Percentiles rank a stretch among this genome's conserved stretches.
These are phyloP conservation scores for Saturnia pavonia DNA, from an alignment of 2,888 invertebrate genomes.

Conservation along the genomic window DNA sequence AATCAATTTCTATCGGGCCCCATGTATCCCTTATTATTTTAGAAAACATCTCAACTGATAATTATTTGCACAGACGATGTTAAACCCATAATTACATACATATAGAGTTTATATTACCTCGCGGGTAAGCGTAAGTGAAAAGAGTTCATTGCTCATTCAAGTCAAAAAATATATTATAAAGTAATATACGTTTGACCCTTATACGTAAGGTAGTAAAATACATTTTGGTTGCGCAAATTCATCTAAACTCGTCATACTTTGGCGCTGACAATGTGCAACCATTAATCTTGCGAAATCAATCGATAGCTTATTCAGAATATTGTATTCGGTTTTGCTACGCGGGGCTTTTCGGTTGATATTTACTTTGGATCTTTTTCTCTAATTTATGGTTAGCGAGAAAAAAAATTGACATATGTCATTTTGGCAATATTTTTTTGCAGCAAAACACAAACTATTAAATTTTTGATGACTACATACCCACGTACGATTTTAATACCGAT, in stretches of 20 bases:
- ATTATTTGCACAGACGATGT: constrained; percentile 28
- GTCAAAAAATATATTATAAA: constrained; percentile 62
- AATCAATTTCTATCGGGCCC: constrained; percentile 68
- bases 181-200: constrained; percentile 58
- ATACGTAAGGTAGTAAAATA: constrained; percentile 54
- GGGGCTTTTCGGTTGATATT: constrained; percentile 69
- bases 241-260: constrained; percentile 66
- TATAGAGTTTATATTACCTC: constrained; percentile 40
- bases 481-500: background rate
- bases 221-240: constrained; percentile 65
- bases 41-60: constrained; percentile 37
- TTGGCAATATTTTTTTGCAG: constrained; percentile 21
- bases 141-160: constrained; percentile 65
- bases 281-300: constrained; percentile 83
- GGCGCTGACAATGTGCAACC: constrained; percentile 79
- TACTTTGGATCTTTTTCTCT: constrained; percentile 78
- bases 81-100: constrained; percentile 26
- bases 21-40: constrained; percentile 31
- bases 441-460: too few species aligned
- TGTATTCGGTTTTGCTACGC: constrained; percentile 78
- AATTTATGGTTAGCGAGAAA: constrained; percentile 68
- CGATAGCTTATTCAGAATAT: constrained; percentile 82
- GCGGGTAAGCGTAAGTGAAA: constrained; percentile 42
- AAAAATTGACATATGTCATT: constrained; percentile 72
- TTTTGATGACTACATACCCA: constrained; percentile 30